Evolutionary conservation across 1,140 invertebrate genomes (phyloP), one percentile per base, ranked within the genome.

Genomic region (Leptinotarsa undecemlineata): DNA sequence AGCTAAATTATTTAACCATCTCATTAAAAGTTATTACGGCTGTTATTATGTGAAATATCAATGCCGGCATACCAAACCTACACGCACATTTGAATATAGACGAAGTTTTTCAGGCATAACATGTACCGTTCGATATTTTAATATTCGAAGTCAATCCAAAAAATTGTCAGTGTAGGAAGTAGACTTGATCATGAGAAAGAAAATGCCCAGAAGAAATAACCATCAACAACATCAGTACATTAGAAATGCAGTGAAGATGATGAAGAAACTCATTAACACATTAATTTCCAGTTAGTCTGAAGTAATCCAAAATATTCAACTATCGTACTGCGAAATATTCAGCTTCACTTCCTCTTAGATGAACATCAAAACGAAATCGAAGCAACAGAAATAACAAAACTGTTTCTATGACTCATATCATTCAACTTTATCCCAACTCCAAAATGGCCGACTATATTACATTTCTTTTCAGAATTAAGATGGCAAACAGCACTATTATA

Each of bases 81-180:
- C 63, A 64, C 63, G 60, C 20, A 15, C 63, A 64, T 64, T 64
- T 64, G 63, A 64, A 64, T 64, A 23, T 64, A 64, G 20, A 64
- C 26, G 63, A 64, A 13, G 63, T 64, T 64, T 64, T 64, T 57
- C n/a, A 19, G 51, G n/a, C 15, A 5, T 17, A 14, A 57, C 51
- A 19, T 15, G 51, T 57, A 57, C 51, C 51, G 51, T 57, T 57
- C 15, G 17, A 42, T 42, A 15, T 17, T 57, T 57, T 57, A 57
- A 57, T 57, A 19, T 57, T 42, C 33, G 33, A 42, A 57, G 15
- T 57, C 51, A 57, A 17, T 3, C n/a, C 51, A 15, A 19, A 19
- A 57, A 57, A 57, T 57, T 57, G n/a, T 57, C 51, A 0, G n/a
- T 57, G 51, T 57, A 57, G 51, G 51, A 57, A 15, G 51, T 17